Base-by-base conservation (phyloP, 2,888 invertebrate genomes). In the Agonopterix arenella region DNA sequence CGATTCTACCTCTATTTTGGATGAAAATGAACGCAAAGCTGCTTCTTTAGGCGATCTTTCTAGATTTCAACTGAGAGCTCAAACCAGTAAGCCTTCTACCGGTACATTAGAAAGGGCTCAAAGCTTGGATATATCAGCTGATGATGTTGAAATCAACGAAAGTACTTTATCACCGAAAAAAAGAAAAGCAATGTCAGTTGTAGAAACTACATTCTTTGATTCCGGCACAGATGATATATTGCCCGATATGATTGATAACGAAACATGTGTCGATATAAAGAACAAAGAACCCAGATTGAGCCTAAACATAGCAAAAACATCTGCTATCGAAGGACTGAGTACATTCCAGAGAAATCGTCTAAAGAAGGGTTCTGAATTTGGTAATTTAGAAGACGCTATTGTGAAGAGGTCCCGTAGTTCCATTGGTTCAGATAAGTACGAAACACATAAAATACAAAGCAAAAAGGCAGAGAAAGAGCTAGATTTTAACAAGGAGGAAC, bases 21-120 rank as follows among this genome's bases (percentile, higher is more conserved):
- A 90, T 54, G 91, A 92, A 47, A 92, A 93, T 57, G 92, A 92
- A 66, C 83, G 95, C 11, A 94, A 93, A 80, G 95, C 95, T 2
- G 93, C 95, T 0, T 95, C 95, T 40, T 86, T 95, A 1, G 95
- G 95, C 0, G 95, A 96, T 76, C 80, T 96, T 47, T 94, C 95
- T 0, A 92, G 93, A 68, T 93, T 95, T 54, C 86, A 90, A 64
- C 54, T 86, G 8, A 74, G 84, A 61, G 58, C 85, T 41, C 88
- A 84, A 56, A 68, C 83, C 16, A 89, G 72, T 57, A 84, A 88
- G 53, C 85, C 89, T 8, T 73, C 90, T 2, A 80, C 90, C 2
- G 92, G 93, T 2, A 93, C 92, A 8, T 74, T 94, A 49, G 95
- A 96, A 79, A 88, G 95, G 56, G 95, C 96, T 0, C 95, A 95